Conservation (phyloP, 2,888 invertebrate species). For the Balanococcus diminutus region DNA sequence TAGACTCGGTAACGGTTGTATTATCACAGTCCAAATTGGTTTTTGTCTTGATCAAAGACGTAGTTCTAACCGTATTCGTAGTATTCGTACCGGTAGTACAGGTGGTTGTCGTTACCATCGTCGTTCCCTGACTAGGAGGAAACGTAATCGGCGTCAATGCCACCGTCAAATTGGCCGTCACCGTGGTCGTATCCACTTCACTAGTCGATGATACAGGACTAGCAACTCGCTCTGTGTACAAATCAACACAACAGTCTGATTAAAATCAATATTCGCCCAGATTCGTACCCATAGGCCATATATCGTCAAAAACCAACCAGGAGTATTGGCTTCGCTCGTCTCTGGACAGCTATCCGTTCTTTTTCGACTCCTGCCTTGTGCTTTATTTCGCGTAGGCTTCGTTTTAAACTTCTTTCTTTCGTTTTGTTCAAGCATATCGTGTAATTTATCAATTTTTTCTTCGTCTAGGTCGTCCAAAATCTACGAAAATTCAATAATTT, state of each 20-base stretch:
- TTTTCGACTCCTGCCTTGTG: conserved; percentile 56
- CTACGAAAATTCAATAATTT: conserved; percentile 42
- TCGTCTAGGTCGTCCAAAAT: conserved; percentile 56
- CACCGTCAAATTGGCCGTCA: conserved; percentile 30
- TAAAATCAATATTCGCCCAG: background rate
- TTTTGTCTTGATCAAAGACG: conserved; percentile 35
- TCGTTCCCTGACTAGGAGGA: conserved; percentile 21
- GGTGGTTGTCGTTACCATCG: background rate
- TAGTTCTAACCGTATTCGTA: conserved; percentile 29
- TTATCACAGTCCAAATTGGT: conserved; percentile 54
- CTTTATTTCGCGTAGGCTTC: conserved; percentile 52
- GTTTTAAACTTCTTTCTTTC: conserved; percentile 57
- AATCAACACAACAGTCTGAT: background rate
- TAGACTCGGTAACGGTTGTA: conserved; percentile 50
- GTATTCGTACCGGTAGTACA: background rate
- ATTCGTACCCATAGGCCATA: background rate
- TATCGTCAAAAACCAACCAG: background rate
- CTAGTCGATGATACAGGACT: conserved; percentile 44
- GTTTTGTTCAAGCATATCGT: conserved; percentile 56
- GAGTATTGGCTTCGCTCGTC: conserved; percentile 56
- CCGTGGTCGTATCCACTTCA: conserved; percentile 26
- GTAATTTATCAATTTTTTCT: conserved; percentile 54
- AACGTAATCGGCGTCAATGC: conserved; percentile 23
- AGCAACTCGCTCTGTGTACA: conserved; percentile 34
- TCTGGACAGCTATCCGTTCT: conserved; percentile 56